Evolutionary conservation across 2,888 invertebrate genomes (phyloP).

Genomic region (Melieria omissa): DNA sequence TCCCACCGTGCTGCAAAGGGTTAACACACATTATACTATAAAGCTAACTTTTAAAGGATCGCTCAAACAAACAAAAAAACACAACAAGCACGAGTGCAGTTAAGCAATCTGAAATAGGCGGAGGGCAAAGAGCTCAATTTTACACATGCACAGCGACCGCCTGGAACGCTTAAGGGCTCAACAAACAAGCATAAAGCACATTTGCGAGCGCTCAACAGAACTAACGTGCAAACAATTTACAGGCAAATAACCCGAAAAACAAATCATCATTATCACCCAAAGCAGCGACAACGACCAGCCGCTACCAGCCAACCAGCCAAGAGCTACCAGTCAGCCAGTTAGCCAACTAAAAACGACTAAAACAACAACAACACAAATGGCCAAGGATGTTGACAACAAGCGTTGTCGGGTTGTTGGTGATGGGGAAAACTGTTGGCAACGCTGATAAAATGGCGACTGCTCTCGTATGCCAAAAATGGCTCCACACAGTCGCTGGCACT

Average conservation of each 20-base stretch:
- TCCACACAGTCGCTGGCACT: no score
- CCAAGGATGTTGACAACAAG: not conserved
- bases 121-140: no score
- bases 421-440: not conserved
- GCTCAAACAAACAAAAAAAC: no score
- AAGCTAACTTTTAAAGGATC: no score
- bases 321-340: not conserved
- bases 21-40: no score
- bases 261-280: slow-evolving; percentile 34
- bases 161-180: no score
- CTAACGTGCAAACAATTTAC: slow-evolving; percentile 37
- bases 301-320: not conserved
- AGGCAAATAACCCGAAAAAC: slow-evolving; percentile 35
- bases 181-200: no score
- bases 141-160: no score
- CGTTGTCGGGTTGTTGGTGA: not conserved
- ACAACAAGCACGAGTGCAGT: no score
- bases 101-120: no score
- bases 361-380: not conserved
- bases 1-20: no score
- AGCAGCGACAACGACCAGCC: not conserved
- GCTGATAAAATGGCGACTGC: not conserved
- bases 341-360: not conserved
- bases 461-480: no score
- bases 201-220: slow-evolving; percentile 10